These are phyloP conservation scores for Nineta flava DNA, from an alignment of 2,888 invertebrate genomes.

Conservation along the genomic window DNA sequence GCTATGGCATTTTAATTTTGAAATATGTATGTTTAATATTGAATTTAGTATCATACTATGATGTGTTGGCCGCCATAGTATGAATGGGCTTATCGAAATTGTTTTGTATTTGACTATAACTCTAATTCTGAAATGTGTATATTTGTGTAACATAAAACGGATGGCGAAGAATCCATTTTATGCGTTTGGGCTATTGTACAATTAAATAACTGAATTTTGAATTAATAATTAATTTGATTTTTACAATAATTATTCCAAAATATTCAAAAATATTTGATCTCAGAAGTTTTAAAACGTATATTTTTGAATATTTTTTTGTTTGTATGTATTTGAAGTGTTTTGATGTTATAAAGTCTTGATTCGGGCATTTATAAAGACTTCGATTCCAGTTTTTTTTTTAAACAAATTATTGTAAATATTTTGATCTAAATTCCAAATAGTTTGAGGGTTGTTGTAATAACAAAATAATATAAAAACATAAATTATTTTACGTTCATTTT, in stretches of 20 bases:
- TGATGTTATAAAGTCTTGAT: neutral
- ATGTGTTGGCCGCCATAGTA: neutral
- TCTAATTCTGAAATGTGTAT: neutral
- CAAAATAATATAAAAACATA: slow-evolving; percentile 1
- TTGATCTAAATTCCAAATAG: neutral
- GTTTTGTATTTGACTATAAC: neutral
- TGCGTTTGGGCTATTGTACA: slow-evolving; percentile 7
- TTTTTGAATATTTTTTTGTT: neutral
- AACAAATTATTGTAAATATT: slow-evolving; percentile 7
- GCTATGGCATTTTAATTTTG: slow-evolving; percentile 7
- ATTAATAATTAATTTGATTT: slow-evolving; percentile 1
- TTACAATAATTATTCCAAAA: slow-evolving; percentile 7
- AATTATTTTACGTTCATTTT: neutral
- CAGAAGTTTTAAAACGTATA: too few species aligned
- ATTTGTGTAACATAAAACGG: neutral
- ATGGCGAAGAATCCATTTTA: neutral
- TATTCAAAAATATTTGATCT: neutral
- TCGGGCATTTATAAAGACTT: slow-evolving; percentile 7
- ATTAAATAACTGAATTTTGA: neutral
- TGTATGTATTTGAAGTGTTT: too few species aligned
- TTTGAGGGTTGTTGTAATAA: slow-evolving; percentile 1
- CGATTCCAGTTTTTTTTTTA: neutral
- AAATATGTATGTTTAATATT: neutral
- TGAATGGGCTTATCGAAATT: neutral
- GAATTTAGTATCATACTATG: neutral